phyloP scores from a whole-genome alignment of 2,113 vertebrate species.

The Myotis yumanensis region DNA sequence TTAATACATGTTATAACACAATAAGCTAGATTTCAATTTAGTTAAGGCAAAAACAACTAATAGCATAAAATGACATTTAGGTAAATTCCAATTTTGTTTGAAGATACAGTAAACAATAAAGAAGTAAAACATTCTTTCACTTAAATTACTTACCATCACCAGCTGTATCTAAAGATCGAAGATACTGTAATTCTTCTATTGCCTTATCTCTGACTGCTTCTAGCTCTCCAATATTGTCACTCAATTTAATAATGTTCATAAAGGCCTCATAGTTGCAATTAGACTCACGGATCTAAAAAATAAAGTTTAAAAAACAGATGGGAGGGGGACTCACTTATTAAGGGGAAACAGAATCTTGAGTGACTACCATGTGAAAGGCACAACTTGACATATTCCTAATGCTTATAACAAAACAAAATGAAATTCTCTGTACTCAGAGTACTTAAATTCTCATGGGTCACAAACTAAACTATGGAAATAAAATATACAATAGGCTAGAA shows the following conservation, averaged over 20 bases:
- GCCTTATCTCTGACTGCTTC: slow-evolving; percentile 98
- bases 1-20: slow-evolving; percentile 8
- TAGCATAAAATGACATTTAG: neutral
- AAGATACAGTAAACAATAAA: neutral
- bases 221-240: slow-evolving; percentile 93
- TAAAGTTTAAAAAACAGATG: slow-evolving; percentile 53
- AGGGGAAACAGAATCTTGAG: neutral
- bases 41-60: neutral
- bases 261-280: slow-evolving; percentile 99
- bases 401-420: neutral
- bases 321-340: neutral
- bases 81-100: slow-evolving; percentile 6
- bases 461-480: neutral
- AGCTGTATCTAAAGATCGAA: slow-evolving; percentile 97
- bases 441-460: neutral
- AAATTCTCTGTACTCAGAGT: neutral
- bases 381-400: neutral
- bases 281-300: slow-evolving; percentile 94
- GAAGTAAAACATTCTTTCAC: neutral
- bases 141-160: slow-evolving; percentile 91
- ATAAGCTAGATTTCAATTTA: slow-evolving; percentile 25
- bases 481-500: neutral
- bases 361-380: neutral
- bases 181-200: slow-evolving; percentile 96
- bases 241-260: slow-evolving; percentile 99